A percentile compares a stretch with the other conserved stretches of the same genome.
Evolutionary conservation across 2,888 invertebrate genomes (phyloP).

Genomic region (Embidobia sp.): DNA sequence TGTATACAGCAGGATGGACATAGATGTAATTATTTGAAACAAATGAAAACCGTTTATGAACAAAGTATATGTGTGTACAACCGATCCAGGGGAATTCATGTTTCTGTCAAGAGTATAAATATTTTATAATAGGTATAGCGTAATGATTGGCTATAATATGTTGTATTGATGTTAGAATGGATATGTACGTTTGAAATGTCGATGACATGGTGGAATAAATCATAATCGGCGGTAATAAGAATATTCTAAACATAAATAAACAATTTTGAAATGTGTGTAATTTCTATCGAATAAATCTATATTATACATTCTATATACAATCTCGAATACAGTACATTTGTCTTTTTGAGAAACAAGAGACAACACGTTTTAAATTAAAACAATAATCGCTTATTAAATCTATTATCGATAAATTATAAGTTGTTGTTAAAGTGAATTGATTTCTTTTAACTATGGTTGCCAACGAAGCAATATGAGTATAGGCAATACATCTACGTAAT

Average conservation of each 20-base stretch:
- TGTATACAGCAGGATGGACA: too few species aligned
- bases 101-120: neutral
- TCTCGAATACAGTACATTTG: neutral
- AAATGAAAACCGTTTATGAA: constrained; percentile 3
- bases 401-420: too few species aligned
- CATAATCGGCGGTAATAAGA: neutral
- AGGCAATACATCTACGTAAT: too few species aligned
- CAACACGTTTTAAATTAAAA: too few species aligned
- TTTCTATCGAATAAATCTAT: too few species aligned
- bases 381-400: too few species aligned
- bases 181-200: constrained; percentile 14
- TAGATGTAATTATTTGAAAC: neutral
- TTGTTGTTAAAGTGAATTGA: too few species aligned
- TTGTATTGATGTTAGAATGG: constrained; percentile 11
- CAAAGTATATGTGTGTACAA: constrained; percentile 10
- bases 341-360: too few species aligned
- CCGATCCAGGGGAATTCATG: neutral
- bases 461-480: too few species aligned
- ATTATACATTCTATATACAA: neutral
- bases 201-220: constrained; percentile 5
- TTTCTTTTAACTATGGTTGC: too few species aligned
- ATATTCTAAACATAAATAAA: neutral
- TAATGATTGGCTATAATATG: constrained; percentile 12
- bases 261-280: too few species aligned
- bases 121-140: constrained; percentile 19